These are phyloP conservation scores for Ceratotherium simum DNA, from an alignment of 2,113 vertebrate species.

Conservation along the genomic window DNA sequence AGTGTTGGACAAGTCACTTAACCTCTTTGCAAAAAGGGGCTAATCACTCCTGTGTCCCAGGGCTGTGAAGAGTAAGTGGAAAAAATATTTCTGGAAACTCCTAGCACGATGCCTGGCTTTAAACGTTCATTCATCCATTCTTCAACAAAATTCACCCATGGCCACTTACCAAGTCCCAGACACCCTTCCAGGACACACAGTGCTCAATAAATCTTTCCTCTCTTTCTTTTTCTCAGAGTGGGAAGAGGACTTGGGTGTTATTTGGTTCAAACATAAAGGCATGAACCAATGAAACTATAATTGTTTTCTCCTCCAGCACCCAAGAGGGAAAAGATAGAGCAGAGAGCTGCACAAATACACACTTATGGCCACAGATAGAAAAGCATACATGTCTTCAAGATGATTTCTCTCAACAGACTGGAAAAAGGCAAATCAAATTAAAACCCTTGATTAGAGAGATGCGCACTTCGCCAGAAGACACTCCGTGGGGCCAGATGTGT, in stretches of 20 bases:
- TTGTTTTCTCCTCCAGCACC: background rate
- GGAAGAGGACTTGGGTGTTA: background rate
- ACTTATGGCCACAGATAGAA: background rate
- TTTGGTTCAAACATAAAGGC: background rate
- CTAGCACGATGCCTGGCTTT: background rate
- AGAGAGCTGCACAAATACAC: background rate
- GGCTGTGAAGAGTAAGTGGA: background rate
- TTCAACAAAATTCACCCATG: background rate
- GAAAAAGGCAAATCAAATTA: conserved; percentile 82
- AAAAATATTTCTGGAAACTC: conserved; percentile 9
- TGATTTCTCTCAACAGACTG: conserved; percentile 77
- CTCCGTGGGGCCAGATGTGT: background rate
- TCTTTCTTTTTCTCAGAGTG: background rate
- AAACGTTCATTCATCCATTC: background rate
- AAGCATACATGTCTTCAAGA: background rate
- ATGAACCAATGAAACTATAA: background rate
- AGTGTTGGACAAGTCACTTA: background rate
- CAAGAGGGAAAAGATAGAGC: background rate
- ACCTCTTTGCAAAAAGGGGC: background rate
- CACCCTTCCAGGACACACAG: background rate
- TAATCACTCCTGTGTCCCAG: background rate
- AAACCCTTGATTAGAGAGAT: conserved; percentile 64
- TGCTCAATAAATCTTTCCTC: background rate
- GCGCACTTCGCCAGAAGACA: conserved; percentile 28
- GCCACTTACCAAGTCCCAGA: background rate